Evolutionary conservation across 2,113 vertebrate species (phyloP), one percentile per base, ranked within the genome.

Genomic region (Colaptes auratus): DNA sequence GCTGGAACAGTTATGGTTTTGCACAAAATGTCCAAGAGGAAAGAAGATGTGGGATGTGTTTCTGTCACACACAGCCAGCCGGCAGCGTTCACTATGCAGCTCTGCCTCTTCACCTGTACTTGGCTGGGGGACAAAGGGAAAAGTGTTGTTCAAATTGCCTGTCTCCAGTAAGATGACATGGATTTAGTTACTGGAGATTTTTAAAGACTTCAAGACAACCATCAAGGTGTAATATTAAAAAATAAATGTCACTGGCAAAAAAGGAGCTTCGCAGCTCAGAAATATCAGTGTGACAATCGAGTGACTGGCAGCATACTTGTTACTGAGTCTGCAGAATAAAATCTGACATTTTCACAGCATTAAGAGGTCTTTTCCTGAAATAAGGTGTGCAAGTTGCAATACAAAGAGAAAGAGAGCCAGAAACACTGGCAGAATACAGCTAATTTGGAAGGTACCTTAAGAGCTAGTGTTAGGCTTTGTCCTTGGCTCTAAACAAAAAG

Each of bases 401-500:
- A 59, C 46, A 86, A 77, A 91, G 75, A 88, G 27, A 87, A 0
- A 33, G 21, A 20, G 3, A 91, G 79, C 46, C 31, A 70, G 33
- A 70, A 91, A 78, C 70, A 75, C 55, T 48, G 46, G 16, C 73
- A 89, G 63, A 82, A 82, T 28, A 66, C 18, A 73, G 55, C 44
- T 63, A 23, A 73, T 48, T 82, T 87, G 71, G 64, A 87, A 93
- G 39, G n/a, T 75, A 89, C 24, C 55, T 79, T 61, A 23, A 35
- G 58, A 89, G n/a, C 75, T 70, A 86, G 50, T 84, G 71, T 50
- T 66, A 88, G 59, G 79, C 64, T 88, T 72, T 89, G 82, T 78
- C 74, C 86, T 82, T 66, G 59, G 28, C 46, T 91, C 78, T 89
- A 87, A 91, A 93, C 89, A 87, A 92, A 95, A 89, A 93, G 36